Evolutionary conservation across 2,797 vertebrate genomes (phyloP).

Genomic region (Sebastes nivosus): DNA sequence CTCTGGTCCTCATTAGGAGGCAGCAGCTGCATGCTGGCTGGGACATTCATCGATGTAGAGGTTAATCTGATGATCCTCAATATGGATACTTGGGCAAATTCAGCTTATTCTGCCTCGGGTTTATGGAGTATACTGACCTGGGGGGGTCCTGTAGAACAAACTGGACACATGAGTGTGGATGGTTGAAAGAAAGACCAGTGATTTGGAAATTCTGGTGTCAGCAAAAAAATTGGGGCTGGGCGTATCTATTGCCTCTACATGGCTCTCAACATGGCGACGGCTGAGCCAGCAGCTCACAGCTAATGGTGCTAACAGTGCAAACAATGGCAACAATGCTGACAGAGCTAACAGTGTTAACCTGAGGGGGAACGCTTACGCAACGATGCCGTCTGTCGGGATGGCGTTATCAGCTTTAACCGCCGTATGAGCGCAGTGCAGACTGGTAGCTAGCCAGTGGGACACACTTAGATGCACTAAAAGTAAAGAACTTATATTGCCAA

Average conservation of each 20-base stretch:
- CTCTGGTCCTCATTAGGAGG: constrained; percentile 54
- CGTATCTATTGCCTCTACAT: neutral
- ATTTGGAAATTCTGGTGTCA: constrained; percentile 1
- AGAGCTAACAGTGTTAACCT: neutral
- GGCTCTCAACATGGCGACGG: neutral
- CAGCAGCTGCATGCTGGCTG: constrained; percentile 46
- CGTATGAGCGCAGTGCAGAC: no score
- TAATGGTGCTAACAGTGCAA: no score
- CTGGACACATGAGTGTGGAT: neutral
- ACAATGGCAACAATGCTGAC: no score
- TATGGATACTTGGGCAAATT: neutral
- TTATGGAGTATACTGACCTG: neutral
- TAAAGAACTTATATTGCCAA: no score
- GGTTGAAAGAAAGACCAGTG: neutral
- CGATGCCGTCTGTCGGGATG: no score
- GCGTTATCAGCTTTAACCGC: no score
- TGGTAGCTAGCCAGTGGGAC: no score
- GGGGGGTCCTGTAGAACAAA: neutral
- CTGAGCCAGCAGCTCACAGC: no score
- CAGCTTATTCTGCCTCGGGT: constrained; percentile 1
- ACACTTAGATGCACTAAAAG: no score
- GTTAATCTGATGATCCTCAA: constrained; percentile 20
- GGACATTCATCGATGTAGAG: constrained; percentile 1
- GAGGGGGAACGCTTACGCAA: neutral
- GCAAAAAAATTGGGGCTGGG: neutral